These are phyloP conservation scores for Neuroscelio doddi DNA, from an alignment of 2,888 invertebrate species.

Conservation along the genomic window DNA sequence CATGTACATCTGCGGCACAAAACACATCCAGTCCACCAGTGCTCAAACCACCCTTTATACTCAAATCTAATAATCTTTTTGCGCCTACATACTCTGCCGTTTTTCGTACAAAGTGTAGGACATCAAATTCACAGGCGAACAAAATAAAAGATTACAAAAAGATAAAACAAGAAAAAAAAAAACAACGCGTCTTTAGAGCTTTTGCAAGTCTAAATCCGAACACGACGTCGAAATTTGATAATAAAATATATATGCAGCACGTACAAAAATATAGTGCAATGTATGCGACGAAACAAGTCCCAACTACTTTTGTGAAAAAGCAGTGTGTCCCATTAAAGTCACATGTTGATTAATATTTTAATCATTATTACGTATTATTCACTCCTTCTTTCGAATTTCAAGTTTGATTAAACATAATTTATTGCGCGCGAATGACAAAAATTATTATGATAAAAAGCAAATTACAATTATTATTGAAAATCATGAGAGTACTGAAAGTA, in stretches of 20 bases:
- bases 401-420: too few species aligned
- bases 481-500: not conserved
- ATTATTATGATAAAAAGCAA: too few species aligned
- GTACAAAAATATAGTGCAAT: not conserved
- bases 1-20: conserved; percentile 85
- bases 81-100: conserved; percentile 40
- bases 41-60: conserved; percentile 65
- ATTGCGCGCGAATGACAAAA: too few species aligned
- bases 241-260: not conserved
- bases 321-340: not conserved
- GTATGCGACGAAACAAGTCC: not conserved
- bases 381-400: too few species aligned
- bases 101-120: conserved; percentile 34
- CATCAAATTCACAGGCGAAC: conserved; percentile 28
- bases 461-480: not conserved
- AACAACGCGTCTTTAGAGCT: too few species aligned
- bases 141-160: conserved; percentile 37
- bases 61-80: conserved; percentile 63
- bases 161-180: not conserved
- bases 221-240: too few species aligned
- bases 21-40: conserved; percentile 71
- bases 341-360: not conserved
- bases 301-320: not conserved
- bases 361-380: not conserved
- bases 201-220: too few species aligned